A percentile compares a stretch with the other conserved stretches of the same genome.
Conservation (phyloP, 2,888 invertebrate species). For the Agrotis segetum region DNA sequence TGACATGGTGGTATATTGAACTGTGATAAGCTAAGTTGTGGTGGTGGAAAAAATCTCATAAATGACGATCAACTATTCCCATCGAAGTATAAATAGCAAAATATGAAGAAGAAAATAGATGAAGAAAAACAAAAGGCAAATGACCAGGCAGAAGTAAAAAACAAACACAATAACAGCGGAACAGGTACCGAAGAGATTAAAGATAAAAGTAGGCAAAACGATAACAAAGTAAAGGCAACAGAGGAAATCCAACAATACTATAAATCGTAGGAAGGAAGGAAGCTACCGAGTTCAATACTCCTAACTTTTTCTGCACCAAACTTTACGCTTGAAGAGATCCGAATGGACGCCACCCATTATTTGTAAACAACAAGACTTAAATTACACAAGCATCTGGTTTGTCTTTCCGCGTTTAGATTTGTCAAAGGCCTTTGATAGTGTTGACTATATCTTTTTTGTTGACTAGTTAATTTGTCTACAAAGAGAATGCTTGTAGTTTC, state of each 20-base stretch:
- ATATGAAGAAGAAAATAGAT: neutral
- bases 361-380: conserved; percentile 19
- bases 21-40: too few relatives aligned
- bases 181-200: neutral
- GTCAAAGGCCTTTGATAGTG: conserved; percentile 44
- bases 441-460: conserved; percentile 1
- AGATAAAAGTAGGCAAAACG: neutral
- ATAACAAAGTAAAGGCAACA: neutral
- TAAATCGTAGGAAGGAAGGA: conserved; percentile 49
- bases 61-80: neutral
- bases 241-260: conserved; percentile 28
- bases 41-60: neutral
- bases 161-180: conserved; percentile 7
- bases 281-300: conserved; percentile 46
- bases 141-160: neutral
- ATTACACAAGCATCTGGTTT: neutral
- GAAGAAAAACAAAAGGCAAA: neutral
- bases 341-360: conserved; percentile 26
- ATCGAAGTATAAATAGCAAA: neutral
- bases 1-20: too few relatives aligned
- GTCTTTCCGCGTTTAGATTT: conserved; percentile 39
- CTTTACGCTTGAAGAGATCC: conserved; percentile 41
- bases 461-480: neutral
- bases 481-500: neutral
- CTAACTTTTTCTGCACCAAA: conserved; percentile 20